Evolutionary conservation across 2,113 vertebrate genomes (phyloP), one percentile per base, ranked within the genome.

Genomic region (Laticauda colubrina): DNA sequence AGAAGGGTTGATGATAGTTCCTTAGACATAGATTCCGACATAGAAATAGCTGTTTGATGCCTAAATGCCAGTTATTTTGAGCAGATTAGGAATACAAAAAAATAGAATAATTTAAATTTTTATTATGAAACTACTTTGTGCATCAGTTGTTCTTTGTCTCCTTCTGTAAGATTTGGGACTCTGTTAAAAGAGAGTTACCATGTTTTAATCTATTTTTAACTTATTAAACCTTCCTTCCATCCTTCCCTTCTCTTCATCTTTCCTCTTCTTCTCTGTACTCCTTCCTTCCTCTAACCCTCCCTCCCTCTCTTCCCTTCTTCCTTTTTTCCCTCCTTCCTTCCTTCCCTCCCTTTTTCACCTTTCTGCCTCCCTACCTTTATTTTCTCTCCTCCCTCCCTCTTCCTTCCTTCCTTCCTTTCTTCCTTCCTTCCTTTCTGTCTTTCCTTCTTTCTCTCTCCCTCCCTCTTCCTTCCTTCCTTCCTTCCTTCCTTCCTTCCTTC

Each of bases 351-450:
- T 51, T 45, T 45, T 45, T 45, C 4, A 45, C 45, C 45, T 45
- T 45, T 45, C 45, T 45, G 45, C 48, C 48, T 51, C 9, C 48
- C 48, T 51, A 45, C 45, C 4, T 45, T 45, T 45, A 45, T 4
- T 45, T 45, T 45, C 45, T 45, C 45, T 51, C 8, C 48, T 10
- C 0, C 2, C 24, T 57, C 2, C 56, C 20, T 57, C 61, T 29
- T 14, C 7, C 26, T 26, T 29, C 3, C 26, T n/a, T n/a, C 3
- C 61, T n/a, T n/a, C 3, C 26, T 4, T n/a, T 1, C 61, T 5
- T n/a, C 1, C 61, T 12, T n/a, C 1, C 29, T 29, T n/a, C 1
- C 61, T 11, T 12, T 4, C 26, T 11, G 2, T 1, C 26, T 29
- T 12, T 8, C 9, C 12, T 59, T 6, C 23, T 9, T 61, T 2